Percentiles rank a stretch among this genome's conserved stretches.
These are phyloP conservation scores for Agonopterix heracliana DNA, from an alignment of 2,888 invertebrate genomes.

Conservation along the genomic window DNA sequence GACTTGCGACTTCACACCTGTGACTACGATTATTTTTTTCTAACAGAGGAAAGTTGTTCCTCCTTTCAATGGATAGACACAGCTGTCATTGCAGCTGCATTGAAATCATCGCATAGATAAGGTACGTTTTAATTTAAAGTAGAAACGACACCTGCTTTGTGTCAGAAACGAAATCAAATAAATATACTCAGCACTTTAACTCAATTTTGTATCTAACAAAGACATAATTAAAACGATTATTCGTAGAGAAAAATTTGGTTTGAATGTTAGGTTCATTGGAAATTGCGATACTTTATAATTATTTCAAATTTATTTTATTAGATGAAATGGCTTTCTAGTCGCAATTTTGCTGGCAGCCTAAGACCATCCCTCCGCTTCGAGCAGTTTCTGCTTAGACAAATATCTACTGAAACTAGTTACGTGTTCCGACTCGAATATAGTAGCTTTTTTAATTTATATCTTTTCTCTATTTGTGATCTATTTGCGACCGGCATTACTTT, in stretches of 20 bases:
- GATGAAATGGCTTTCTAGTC: not conserved
- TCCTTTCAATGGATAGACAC: too few relatives aligned
- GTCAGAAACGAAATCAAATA: too few relatives aligned
- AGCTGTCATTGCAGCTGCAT: too few relatives aligned
- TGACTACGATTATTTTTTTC: not conserved
- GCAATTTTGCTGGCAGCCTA: slow-evolving; percentile 23
- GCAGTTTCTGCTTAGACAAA: slow-evolving; percentile 68
- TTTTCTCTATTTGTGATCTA: slow-evolving; percentile 31
- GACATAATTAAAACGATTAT: too few relatives aligned
- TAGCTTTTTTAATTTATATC: slow-evolving; percentile 61
- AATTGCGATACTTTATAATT: too few relatives aligned
- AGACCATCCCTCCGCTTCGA: slow-evolving; percentile 41
- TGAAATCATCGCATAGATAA: too few relatives aligned
- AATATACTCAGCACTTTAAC: too few relatives aligned
- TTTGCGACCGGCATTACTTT: slow-evolving; percentile 11
- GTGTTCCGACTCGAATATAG: slow-evolving; percentile 56
- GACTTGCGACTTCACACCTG: slow-evolving; percentile 28
- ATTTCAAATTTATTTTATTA: too few relatives aligned
- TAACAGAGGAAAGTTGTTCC: not conserved
- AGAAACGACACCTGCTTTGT: too few relatives aligned
- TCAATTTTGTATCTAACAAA: too few relatives aligned
- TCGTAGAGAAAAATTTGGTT: too few relatives aligned
- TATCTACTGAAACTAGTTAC: slow-evolving; percentile 70
- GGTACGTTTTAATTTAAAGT: slow-evolving; percentile 5
- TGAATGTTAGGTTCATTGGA: too few relatives aligned